Percentiles rank a stretch among this genome's conserved stretches.
Conservation (phyloP, 1,140 invertebrate species). For the Ditylenchus dipsaci region DNA sequence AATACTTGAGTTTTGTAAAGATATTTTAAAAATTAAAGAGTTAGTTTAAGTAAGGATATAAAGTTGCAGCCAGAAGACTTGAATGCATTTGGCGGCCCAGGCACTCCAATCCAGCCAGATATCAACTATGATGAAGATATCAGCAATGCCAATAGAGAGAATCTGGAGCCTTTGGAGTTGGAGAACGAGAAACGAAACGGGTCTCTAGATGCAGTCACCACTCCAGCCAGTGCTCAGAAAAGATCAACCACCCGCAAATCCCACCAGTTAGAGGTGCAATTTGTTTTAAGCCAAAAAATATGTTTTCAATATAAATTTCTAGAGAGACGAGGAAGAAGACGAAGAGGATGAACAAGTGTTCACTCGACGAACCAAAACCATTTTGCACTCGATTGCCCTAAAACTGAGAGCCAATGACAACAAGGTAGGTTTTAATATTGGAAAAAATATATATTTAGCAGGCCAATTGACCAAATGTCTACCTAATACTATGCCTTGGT, state of each 20-base stretch:
- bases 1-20: no score
- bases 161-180: not conserved
- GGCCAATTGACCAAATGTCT: no score
- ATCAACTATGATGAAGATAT: not conserved
- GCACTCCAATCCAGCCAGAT: no score
- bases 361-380: conserved; percentile 38
- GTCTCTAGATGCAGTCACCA: not conserved
- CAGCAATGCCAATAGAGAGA: not conserved
- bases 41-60: no score
- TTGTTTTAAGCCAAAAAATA: not conserved
- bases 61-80: no score
- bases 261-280: not conserved
- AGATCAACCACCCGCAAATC: not conserved
- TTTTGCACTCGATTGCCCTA: conserved; percentile 33
- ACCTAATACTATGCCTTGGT: no score
- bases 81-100: no score
- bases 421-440: conserved; percentile 14
- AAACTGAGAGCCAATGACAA: conserved; percentile 36
- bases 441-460: not conserved
- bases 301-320: no score
- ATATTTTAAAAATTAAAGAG: no score
- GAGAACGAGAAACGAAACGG: not conserved
- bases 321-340: conserved; percentile 27
- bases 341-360: conserved; percentile 45
- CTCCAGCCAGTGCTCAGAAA: not conserved